Evolutionary conservation across 2,113 vertebrate genomes (phyloP).

Genomic region (Speoplatyrhinus poulsoni): DNA sequence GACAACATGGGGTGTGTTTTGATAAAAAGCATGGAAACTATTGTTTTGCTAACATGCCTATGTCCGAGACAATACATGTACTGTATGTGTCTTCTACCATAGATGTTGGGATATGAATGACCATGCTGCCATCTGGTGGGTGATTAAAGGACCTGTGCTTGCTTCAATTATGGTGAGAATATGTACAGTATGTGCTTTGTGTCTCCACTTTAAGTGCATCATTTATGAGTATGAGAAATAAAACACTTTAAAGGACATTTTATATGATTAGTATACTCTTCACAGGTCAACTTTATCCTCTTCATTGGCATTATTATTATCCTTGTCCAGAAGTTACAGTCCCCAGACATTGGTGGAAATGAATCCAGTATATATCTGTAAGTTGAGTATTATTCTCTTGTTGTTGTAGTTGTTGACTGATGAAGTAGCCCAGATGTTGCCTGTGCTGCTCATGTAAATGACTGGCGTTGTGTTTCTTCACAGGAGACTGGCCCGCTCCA

Average conservation of each 20-base stretch:
- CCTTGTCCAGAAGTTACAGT: constrained; percentile 96
- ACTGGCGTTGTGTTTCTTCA: constrained; percentile 47
- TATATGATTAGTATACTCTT: neutral
- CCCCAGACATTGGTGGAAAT: constrained; percentile 95
- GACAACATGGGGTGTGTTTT: constrained; percentile 87
- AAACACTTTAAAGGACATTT: neutral
- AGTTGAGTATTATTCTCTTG: constrained; percentile 63
- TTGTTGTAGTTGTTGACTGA: constrained; percentile 6
- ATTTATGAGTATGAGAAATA: no score
- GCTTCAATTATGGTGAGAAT: constrained; percentile 92
- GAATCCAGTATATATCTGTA: constrained; percentile 99
- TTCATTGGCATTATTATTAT: constrained; percentile 97
- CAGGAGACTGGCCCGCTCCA: constrained; percentile 94
- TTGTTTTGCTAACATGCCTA: neutral
- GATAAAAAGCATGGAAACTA: neutral
- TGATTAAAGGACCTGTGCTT: constrained; percentile 96
- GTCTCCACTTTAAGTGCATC: neutral
- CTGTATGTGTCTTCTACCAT: neutral
- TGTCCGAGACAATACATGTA: neutral
- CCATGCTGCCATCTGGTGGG: constrained; percentile 96
- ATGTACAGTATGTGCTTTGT: neutral
- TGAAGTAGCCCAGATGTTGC: no score
- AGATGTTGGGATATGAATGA: constrained; percentile 98
- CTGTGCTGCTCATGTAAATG: neutral
- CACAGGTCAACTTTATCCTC: constrained; percentile 94